A percentile compares a stretch with the other conserved stretches of the same genome.
Evolutionary conservation across 1,140 invertebrate species (phyloP).

Genomic region (Aphelinus certus): DNA sequence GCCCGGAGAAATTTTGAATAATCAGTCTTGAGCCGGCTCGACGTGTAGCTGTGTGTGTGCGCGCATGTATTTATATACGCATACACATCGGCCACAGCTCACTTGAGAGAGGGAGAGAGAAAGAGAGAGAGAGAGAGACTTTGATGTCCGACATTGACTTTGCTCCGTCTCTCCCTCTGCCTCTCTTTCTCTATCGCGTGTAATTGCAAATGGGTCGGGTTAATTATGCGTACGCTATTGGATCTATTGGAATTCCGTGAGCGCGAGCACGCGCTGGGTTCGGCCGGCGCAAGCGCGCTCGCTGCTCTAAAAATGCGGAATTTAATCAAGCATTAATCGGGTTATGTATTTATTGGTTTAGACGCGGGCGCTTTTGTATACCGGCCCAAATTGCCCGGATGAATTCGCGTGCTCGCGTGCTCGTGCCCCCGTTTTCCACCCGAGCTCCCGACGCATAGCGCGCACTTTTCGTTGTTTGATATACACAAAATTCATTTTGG

Average conservation of each 20-base stretch:
- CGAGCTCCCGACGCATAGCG: too few species aligned
- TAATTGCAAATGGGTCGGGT: constrained; percentile 35
- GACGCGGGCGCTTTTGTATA: too few species aligned
- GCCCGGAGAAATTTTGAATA: constrained; percentile 17
- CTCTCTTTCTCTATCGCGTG: constrained; percentile 18
- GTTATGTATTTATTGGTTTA: constrained; percentile 32
- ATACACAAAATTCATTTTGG: too few species aligned
- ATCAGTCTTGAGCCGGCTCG: constrained; percentile 23
- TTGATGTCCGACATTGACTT: constrained; percentile 38
- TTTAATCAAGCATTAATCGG: constrained; percentile 23
- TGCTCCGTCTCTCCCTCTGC: constrained; percentile 19
- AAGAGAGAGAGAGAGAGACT: background rate
- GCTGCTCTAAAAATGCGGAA: constrained; percentile 20
- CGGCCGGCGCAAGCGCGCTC: background rate
- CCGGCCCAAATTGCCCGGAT: too few species aligned
- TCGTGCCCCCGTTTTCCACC: too few species aligned
- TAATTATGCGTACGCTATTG: constrained; percentile 31
- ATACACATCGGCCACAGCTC: too few species aligned
- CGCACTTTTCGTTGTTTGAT: too few species aligned
- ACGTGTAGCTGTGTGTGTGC: background rate
- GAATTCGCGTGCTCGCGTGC: too few species aligned
- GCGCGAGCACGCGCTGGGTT: too few species aligned
- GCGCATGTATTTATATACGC: background rate
- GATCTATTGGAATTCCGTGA: constrained; percentile 30
- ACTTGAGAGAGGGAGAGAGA: too few species aligned